phyloP scores from a whole-genome alignment of 1,140 invertebrate species.

The Heliothis virescens region DNA sequence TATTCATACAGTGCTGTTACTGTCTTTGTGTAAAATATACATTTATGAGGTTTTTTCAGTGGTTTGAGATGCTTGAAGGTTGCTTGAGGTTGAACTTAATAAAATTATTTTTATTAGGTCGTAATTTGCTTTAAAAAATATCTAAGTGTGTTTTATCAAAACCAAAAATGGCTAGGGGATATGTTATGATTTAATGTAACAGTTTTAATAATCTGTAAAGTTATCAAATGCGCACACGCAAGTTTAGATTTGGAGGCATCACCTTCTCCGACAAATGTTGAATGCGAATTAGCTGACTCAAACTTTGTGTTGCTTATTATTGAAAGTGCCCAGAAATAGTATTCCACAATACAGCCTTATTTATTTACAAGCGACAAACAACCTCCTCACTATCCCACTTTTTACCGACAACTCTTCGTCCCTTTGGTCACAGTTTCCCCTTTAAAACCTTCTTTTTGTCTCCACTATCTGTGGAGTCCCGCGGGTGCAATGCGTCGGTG shows the following conservation, averaged over 20 bases:
- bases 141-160: no score
- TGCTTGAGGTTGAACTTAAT: background rate
- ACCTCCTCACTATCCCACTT: slow-evolving; percentile 20
- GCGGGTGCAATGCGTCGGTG: slow-evolving; percentile 80
- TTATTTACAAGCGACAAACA: background rate
- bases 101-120: background rate
- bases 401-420: slow-evolving; percentile 26
- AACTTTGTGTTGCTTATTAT: no score
- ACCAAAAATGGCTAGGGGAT: no score
- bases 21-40: slow-evolving; percentile 23
- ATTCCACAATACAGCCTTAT: background rate
- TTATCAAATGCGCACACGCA: no score
- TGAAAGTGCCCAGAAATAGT: no score
- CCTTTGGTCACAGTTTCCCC: slow-evolving; percentile 60
- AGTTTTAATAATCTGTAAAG: no score
- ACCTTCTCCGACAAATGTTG: no score
- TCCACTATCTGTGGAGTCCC: slow-evolving; percentile 69
- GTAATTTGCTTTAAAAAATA: no score
- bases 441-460: slow-evolving; percentile 64
- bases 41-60: slow-evolving; percentile 27
- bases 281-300: no score
- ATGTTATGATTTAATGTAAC: no score
- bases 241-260: no score
- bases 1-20: slow-evolving; percentile 59
- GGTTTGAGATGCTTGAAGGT: background rate